Conservation (phyloP, 1,140 invertebrate species). For the Hestina assimilis region DNA sequence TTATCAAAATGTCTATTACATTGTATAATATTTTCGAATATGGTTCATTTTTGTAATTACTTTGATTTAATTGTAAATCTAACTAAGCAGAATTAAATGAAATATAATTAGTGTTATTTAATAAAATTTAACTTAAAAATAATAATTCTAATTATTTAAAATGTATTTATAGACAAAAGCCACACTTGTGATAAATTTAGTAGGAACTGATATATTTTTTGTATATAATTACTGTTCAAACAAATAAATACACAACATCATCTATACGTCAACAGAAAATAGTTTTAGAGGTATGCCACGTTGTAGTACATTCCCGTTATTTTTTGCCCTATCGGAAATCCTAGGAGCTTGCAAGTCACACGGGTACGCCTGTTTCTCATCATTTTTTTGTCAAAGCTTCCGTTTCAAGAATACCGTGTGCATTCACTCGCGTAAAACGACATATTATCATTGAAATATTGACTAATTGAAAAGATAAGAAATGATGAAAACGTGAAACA, state of each 20-base stretch:
- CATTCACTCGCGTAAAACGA: conserved; percentile 17
- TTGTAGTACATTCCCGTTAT: conserved; percentile 4
- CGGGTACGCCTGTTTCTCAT: conserved; percentile 30
- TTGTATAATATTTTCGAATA: not conserved
- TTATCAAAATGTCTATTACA: not conserved
- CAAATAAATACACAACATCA: too few species aligned
- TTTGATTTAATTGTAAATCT: too few species aligned
- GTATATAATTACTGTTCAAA: too few species aligned
- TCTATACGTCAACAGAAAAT: conserved; percentile 2
- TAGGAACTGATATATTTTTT: too few species aligned
- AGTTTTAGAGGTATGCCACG: not conserved
- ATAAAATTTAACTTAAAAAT: too few species aligned
- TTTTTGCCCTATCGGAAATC: conserved; percentile 28
- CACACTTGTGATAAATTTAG: too few species aligned
- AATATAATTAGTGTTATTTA: too few species aligned
- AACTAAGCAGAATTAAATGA: too few species aligned
- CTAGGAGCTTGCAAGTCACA: conserved; percentile 21
- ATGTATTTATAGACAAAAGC: too few species aligned
- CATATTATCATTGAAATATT: not conserved
- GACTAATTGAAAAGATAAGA: conserved; percentile 14
- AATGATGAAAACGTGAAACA: not conserved
- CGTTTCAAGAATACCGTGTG: conserved; percentile 19
- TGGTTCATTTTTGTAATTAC: not conserved
- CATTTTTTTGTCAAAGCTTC: conserved; percentile 32
- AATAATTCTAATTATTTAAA: too few species aligned